These are phyloP conservation scores for Panopea generosa DNA, from an alignment of 2,888 invertebrate genomes.

Conservation along the genomic window DNA sequence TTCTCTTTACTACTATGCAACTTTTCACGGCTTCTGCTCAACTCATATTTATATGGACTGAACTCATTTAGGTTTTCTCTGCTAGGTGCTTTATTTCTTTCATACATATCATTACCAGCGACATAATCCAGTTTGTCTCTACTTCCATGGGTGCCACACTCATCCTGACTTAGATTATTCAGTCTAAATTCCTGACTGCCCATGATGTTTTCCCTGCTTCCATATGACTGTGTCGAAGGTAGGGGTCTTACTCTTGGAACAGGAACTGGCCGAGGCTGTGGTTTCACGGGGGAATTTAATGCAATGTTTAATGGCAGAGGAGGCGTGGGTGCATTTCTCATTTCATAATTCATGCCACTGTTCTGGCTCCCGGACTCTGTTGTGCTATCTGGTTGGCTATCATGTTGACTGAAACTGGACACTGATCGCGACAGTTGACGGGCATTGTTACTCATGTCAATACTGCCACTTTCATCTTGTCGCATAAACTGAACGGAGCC, in stretches of 20 bases:
- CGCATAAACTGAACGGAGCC: constrained; percentile 42
- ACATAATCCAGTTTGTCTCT: constrained; percentile 59
- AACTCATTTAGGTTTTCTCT: constrained; percentile 48
- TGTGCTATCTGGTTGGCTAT: constrained; percentile 44
- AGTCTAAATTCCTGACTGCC: constrained; percentile 37
- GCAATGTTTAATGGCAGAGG: constrained; percentile 65
- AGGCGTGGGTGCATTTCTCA: constrained; percentile 61
- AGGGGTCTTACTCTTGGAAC: constrained; percentile 66
- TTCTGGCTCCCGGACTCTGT: constrained; percentile 34
- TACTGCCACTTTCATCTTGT: constrained; percentile 59
- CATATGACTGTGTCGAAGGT: constrained; percentile 45
- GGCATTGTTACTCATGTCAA: constrained; percentile 54
- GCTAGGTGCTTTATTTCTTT: constrained; percentile 52
- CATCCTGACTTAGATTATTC: constrained; percentile 60
- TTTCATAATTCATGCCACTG: constrained; percentile 21
- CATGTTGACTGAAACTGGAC: constrained; percentile 73
- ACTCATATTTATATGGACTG: constrained; percentile 22
- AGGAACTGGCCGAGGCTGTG: constrained; percentile 52
- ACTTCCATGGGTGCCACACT: constrained; percentile 55
- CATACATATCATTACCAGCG: constrained; percentile 40
- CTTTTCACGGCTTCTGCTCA: constrained; percentile 31
- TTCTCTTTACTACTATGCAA: constrained; percentile 26
- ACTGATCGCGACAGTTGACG: constrained; percentile 64
- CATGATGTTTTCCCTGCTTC: constrained; percentile 51
- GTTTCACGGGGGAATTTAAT: constrained; percentile 35